phyloP scores from a whole-genome alignment of 1,140 invertebrate genomes.

The Bombyx mandarina region DNA sequence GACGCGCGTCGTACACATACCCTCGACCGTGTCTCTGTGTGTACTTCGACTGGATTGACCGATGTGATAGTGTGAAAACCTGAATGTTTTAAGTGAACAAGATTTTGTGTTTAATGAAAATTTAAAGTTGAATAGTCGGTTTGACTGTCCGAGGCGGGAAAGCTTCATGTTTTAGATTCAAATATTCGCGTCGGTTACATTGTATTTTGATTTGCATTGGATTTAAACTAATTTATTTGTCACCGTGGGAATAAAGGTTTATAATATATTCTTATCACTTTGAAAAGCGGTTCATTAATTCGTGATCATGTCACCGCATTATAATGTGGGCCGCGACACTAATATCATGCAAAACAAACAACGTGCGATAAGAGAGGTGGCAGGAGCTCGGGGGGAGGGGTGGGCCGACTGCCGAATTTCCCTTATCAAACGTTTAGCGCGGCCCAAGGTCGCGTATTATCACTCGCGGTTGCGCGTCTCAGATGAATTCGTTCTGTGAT shows the following conservation, averaged over 20 bases:
- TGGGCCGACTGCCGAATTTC: slow-evolving; percentile 42
- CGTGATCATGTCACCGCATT: slow-evolving; percentile 35
- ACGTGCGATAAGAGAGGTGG: slow-evolving; percentile 32
- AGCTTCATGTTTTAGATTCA: no score
- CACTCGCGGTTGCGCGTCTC: slow-evolving; percentile 36
- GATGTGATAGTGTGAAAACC: slow-evolving; percentile 12
- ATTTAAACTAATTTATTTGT: background rate
- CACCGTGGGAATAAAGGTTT: slow-evolving; percentile 1
- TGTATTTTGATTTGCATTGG: background rate
- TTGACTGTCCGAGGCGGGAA: no score
- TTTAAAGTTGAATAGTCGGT: no score
- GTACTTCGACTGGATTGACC: slow-evolving; percentile 13
- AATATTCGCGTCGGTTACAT: no score
- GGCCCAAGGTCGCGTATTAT: slow-evolving; percentile 55
- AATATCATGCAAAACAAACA: slow-evolving; percentile 58
- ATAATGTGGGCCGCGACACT: slow-evolving; percentile 39
- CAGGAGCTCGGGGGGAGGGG: slow-evolving; percentile 21
- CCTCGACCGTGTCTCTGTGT: slow-evolving; percentile 4
- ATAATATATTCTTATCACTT: slow-evolving; percentile 15
- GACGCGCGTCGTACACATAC: slow-evolving; percentile 7
- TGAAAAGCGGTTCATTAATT: slow-evolving; percentile 31
- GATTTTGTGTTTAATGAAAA: background rate
- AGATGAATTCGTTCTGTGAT: slow-evolving; percentile 49
- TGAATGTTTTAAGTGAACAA: slow-evolving; percentile 1
- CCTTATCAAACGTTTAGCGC: slow-evolving; percentile 54